A percentile compares a stretch with the other conserved stretches of the same genome.
These are phyloP conservation scores for Drosophila conformis DNA, from an alignment of 2,888 invertebrate genomes.

Conservation along the genomic window DNA sequence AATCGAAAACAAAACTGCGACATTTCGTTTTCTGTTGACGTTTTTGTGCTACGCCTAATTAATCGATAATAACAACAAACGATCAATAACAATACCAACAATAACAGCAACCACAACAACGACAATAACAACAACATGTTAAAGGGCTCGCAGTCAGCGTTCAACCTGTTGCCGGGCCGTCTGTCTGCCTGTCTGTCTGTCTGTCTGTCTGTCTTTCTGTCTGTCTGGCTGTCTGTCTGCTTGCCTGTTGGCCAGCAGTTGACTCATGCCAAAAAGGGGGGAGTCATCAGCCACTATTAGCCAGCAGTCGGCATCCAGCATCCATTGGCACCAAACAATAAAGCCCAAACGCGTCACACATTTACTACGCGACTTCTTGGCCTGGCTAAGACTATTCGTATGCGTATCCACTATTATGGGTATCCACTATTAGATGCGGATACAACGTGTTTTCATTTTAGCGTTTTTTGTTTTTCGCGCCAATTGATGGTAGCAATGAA, in stretches of 20 bases:
- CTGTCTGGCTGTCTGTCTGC: background rate
- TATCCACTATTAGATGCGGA: conserved; percentile 33
- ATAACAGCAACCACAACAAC: conserved; percentile 6
- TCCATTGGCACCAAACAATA: conserved; percentile 21
- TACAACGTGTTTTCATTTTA: conserved; percentile 48
- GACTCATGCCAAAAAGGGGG: conserved; percentile 53
- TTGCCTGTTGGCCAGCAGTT: conserved; percentile 21
- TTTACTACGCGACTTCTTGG: conserved; percentile 36
- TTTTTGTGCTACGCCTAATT: conserved; percentile 34
- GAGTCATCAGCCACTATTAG: conserved; percentile 8
- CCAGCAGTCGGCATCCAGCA: conserved; percentile 15
- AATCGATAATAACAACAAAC: conserved; percentile 26
- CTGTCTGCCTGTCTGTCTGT: conserved; percentile 9
- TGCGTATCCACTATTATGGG: conserved; percentile 10
- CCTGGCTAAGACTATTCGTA: background rate
- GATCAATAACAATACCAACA: conserved; percentile 10
- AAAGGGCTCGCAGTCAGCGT: conserved; percentile 22
- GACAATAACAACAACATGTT: background rate
- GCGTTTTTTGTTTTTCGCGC: conserved; percentile 41
- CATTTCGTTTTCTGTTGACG: conserved; percentile 59
- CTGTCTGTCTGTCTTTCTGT: background rate
- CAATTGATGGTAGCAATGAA: conserved; percentile 53
- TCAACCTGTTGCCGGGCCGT: conserved; percentile 63
- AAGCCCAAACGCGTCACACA: conserved; percentile 10
- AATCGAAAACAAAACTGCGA: conserved; percentile 71